phyloP scores from a whole-genome alignment of 2,888 invertebrate species.

The Athetis lepigone region DNA sequence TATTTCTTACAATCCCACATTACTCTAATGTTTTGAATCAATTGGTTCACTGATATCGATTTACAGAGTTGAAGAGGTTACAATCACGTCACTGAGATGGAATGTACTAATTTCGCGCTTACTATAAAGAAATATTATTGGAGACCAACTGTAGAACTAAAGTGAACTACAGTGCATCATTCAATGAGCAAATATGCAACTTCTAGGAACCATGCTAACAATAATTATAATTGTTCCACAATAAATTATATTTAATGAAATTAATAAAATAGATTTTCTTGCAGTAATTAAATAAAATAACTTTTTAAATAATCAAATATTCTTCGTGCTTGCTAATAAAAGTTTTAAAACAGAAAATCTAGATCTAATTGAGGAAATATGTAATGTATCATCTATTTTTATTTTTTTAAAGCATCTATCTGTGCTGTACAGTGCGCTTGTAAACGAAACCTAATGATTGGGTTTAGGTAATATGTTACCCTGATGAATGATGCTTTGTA shows the following conservation, averaged over 20 bases:
- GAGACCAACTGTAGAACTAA: slow-evolving; percentile 74
- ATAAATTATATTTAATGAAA: slow-evolving; percentile 39
- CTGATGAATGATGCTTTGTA: slow-evolving; percentile 17
- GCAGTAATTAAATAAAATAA: slow-evolving; percentile 51
- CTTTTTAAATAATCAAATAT: slow-evolving; percentile 36
- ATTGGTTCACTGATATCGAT: background rate
- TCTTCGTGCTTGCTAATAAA: slow-evolving; percentile 63
- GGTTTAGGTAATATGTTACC: slow-evolving; percentile 1
- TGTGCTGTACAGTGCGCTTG: slow-evolving; percentile 42
- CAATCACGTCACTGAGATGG: background rate
- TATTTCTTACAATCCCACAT: slow-evolving; percentile 75
- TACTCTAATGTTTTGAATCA: slow-evolving; percentile 23
- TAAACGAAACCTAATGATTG: slow-evolving; percentile 30
- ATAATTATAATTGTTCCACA: slow-evolving; percentile 30
- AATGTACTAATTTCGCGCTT: background rate
- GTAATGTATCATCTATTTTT: slow-evolving; percentile 52
- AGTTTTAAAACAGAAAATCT: slow-evolving; percentile 59
- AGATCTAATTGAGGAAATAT: slow-evolving; percentile 82
- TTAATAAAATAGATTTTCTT: slow-evolving; percentile 25
- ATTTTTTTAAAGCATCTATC: slow-evolving; percentile 53
- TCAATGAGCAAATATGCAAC: slow-evolving; percentile 56
- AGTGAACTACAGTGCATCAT: slow-evolving; percentile 67
- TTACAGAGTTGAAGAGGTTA: background rate
- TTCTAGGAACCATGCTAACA: slow-evolving; percentile 64
- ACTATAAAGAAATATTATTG: slow-evolving; percentile 84